Percentiles rank a stretch among this genome's conserved stretches.
Evolutionary conservation across 2,113 vertebrate species (phyloP).

Genomic region (Lamprologus ornatipinnis): DNA sequence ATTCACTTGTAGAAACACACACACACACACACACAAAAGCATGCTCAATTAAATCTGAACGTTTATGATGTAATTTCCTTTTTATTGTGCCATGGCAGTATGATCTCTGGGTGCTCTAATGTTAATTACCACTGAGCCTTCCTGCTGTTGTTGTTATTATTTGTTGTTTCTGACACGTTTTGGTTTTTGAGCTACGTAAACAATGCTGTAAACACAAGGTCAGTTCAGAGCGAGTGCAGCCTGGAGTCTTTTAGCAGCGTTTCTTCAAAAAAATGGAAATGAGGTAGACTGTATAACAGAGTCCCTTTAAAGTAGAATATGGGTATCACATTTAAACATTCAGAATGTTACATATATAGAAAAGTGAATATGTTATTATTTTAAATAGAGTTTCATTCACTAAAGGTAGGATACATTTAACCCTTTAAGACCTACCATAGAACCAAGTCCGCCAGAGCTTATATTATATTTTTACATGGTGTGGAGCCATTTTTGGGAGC

Average conservation of each 20-base stretch:
- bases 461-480: too few species aligned
- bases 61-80: slow-evolving; percentile 39
- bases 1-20: not conserved
- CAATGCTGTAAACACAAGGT: slow-evolving; percentile 16
- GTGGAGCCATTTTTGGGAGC: too few species aligned
- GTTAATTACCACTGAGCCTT: slow-evolving; percentile 34
- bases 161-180: slow-evolving; percentile 37
- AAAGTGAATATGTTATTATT: not conserved
- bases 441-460: too few species aligned
- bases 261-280: slow-evolving; percentile 21
- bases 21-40: not conserved
- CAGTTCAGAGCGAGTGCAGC: not conserved
- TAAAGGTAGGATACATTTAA: not conserved
- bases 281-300: not conserved
- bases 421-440: too few species aligned
- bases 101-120: slow-evolving; percentile 14
- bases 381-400: not conserved
- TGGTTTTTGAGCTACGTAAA: slow-evolving; percentile 3
- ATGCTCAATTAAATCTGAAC: slow-evolving; percentile 35
- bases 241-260: not conserved
- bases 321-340: not conserved
- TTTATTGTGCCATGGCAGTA: not conserved
- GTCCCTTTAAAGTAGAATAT: not conserved
- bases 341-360: not conserved
- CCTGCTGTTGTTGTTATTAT: slow-evolving; percentile 2